Evolutionary conservation across 2,888 invertebrate species (phyloP).

Genomic region (Scaptomyza flava): DNA sequence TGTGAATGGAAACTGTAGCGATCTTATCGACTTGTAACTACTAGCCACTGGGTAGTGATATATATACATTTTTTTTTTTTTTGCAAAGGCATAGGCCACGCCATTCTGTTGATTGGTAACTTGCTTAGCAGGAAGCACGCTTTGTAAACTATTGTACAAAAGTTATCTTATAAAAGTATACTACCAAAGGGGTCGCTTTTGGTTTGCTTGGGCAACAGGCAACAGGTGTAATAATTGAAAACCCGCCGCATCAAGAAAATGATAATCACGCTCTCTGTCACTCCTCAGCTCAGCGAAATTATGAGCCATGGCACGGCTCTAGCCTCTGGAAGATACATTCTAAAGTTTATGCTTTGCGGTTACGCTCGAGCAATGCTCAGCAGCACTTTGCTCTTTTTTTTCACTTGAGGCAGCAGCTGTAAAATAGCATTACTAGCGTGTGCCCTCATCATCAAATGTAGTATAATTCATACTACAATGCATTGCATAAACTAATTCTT

Average conservation of each 20-base stretch:
- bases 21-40: slow-evolving; percentile 46
- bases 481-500: slow-evolving; percentile 15
- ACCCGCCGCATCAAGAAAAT: slow-evolving; percentile 76
- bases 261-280: slow-evolving; percentile 67
- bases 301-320: slow-evolving; percentile 46
- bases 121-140: slow-evolving; percentile 77
- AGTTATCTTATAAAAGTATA: slow-evolving; percentile 59
- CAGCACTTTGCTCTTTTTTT: slow-evolving; percentile 64
- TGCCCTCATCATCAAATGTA: slow-evolving; percentile 23
- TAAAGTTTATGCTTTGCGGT: slow-evolving; percentile 52
- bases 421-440: slow-evolving; percentile 59
- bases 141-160: slow-evolving; percentile 56
- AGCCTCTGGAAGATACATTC: slow-evolving; percentile 35
- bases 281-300: slow-evolving; percentile 48
- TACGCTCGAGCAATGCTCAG: slow-evolving; percentile 47
- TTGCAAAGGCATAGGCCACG: slow-evolving; percentile 59
- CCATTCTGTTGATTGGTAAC: slow-evolving; percentile 20
- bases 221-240: slow-evolving; percentile 84
- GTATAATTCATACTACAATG: neutral
- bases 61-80: neutral
- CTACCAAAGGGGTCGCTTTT: slow-evolving; percentile 45
- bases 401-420: slow-evolving; percentile 67
- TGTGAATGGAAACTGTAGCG: slow-evolving; percentile 25
- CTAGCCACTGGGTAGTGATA: slow-evolving; percentile 48
- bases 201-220: slow-evolving; percentile 30